Conservation (phyloP, 2,113 vertebrate genomes). For the Etia nguti region DNA sequence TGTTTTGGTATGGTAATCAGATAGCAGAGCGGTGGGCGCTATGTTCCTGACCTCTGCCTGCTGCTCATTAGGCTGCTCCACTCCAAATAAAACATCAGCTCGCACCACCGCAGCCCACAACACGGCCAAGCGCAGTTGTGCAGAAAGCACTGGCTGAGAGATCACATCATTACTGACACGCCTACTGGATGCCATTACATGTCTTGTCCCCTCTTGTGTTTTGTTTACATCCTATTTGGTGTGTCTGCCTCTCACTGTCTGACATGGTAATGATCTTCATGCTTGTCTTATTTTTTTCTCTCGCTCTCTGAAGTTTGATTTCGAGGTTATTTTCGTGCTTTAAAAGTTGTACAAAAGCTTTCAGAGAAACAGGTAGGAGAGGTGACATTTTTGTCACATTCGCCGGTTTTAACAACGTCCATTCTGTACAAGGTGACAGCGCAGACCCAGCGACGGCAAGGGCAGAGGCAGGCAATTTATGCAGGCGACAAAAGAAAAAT, state of each 20-base stretch:
- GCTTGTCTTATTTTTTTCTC: conserved; percentile 6
- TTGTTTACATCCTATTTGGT: conserved; percentile 63
- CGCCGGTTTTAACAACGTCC: background rate
- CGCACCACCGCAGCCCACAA: conserved; percentile 44
- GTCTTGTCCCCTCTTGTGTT: conserved; percentile 49
- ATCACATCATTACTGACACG: conserved; percentile 68
- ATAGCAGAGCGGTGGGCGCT: conserved; percentile 52
- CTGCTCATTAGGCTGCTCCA: conserved; percentile 68
- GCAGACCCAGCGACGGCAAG: background rate
- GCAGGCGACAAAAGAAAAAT: background rate
- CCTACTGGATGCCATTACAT: conserved; percentile 59
- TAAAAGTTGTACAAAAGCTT: conserved; percentile 37
- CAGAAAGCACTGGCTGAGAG: conserved; percentile 49
- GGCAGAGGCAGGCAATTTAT: background rate
- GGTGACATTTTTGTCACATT: background rate
- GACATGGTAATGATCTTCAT: conserved; percentile 55
- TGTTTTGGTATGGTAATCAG: conserved; percentile 69
- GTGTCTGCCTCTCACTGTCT: conserved; percentile 31
- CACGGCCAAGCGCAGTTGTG: conserved; percentile 37
- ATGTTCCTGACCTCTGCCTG: conserved; percentile 69
- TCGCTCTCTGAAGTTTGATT: conserved; percentile 26
- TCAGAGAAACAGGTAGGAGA: background rate
- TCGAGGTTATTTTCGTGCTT: conserved; percentile 19
- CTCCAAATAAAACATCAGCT: conserved; percentile 69
- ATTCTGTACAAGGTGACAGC: background rate